phyloP scores from a whole-genome alignment of 2,113 vertebrate species.

The Tyrannus savana region DNA sequence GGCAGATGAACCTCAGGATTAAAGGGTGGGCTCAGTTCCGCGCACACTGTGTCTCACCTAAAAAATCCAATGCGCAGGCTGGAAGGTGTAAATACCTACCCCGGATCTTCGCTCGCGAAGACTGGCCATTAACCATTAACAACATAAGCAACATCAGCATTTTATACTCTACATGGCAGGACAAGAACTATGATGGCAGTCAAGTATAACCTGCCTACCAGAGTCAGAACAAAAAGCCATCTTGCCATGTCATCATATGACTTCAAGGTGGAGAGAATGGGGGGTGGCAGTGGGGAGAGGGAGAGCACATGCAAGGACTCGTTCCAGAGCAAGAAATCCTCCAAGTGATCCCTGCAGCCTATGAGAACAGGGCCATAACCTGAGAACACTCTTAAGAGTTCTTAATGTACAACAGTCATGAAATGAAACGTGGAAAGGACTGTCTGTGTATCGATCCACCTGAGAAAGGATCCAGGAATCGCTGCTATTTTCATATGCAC shows the following conservation, averaged over 20 bases:
- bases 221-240: background rate
- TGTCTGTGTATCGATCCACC: background rate
- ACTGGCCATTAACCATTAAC: background rate
- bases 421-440: background rate
- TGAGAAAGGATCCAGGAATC: background rate
- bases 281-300: too few relatives aligned
- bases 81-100: too few relatives aligned
- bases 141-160: background rate
- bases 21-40: too few relatives aligned
- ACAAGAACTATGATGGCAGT: background rate
- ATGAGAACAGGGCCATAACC: background rate
- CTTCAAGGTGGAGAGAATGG: background rate
- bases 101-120: too few relatives aligned
- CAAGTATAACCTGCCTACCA: background rate
- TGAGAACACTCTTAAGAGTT: background rate
- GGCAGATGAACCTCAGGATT: too few relatives aligned
- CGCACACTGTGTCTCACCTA: too few relatives aligned
- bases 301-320: background rate
- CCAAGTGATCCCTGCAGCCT: background rate
- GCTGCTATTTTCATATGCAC: rapidly evolving
- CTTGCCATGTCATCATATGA: background rate
- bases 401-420: background rate
- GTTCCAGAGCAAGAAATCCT: background rate
- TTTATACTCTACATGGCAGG: background rate
- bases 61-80: too few relatives aligned